These are phyloP conservation scores for Lamellibrachia luymesi DNA, from an alignment of 1,140 invertebrate species.

Conservation along the genomic window DNA sequence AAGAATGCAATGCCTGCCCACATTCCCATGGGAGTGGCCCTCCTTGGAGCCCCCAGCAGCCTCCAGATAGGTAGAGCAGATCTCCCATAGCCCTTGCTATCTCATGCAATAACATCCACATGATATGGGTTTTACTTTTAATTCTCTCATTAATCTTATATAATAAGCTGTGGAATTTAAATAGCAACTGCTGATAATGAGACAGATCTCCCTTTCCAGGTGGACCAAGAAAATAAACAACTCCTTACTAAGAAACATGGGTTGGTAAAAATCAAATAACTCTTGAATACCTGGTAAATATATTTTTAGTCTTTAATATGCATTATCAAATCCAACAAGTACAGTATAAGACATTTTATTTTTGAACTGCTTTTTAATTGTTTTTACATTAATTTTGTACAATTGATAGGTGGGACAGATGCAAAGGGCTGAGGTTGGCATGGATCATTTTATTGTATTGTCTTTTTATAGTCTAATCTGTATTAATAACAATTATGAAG, in stretches of 20 bases:
- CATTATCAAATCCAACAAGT: too few relatives aligned
- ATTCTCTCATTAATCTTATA: constrained; percentile 1
- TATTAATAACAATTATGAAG: not conserved
- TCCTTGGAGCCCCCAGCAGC: not conserved
- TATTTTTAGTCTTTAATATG: too few relatives aligned
- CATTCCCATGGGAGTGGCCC: not conserved
- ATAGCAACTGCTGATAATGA: not conserved
- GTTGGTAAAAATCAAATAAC: too few relatives aligned
- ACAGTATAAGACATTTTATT: too few relatives aligned
- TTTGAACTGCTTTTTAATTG: too few relatives aligned
- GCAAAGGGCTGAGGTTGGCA: too few relatives aligned
- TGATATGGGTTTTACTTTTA: constrained; percentile 1
- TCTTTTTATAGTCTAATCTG: not conserved
- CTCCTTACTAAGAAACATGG: not conserved
- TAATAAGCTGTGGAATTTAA: not conserved
- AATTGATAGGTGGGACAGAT: too few relatives aligned
- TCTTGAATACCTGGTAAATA: too few relatives aligned
- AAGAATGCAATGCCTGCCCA: not conserved
- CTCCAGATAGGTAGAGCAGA: not conserved
- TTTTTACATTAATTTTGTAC: too few relatives aligned
- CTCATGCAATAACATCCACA: not conserved
- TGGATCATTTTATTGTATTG: not conserved
- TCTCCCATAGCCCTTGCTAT: not conserved
- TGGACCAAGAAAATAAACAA: not conserved
- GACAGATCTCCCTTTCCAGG: not conserved